Base-by-base conservation (phyloP, 1,140 invertebrate genomes). In the Drosophila nannoptera region DNA sequence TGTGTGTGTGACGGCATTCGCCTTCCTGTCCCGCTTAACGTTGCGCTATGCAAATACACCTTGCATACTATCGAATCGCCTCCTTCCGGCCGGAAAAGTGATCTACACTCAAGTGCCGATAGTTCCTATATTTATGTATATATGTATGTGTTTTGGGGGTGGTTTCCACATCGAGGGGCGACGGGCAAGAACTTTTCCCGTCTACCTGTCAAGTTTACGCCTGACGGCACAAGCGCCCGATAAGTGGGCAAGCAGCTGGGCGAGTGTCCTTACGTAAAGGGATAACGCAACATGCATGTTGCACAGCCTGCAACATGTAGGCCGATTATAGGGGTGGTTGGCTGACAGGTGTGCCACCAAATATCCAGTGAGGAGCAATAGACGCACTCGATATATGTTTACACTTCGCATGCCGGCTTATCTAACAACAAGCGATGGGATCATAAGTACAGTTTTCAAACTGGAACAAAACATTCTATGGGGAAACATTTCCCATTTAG, bases 141-240 rank as follows among this genome's bases (percentile, higher is more conserved):
- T 9, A 9, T 12, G 12, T 38, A 8, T 9, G 1, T 12, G 12
- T 0, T 43, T 68, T 56, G 45, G 74, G 74, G 74, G 75, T 63
- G 69, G 46, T 66, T 52, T 49, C 35, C 14, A 60, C 33, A 35
- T 48, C 4, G 43, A 56, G 43, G 54, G 16, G 22, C 22, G 22
- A 22, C 22, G 22, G 58, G 66, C 53, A 50, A 40, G 32, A 76
- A 83, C 69, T 83, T 83, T 83, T 80, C 73, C 66, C 49, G 49
- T 63, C 48, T 86, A 83, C 80, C 81, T 83, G 80, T 84, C 77
- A 84, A 84, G 81, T 84, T 84, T 86, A 80, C 73, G 81, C 81
- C 81, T 86, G 80, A 84, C 64, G 53, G 70, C 70, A 53, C 70
- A 68, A 69, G 68, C 78, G 49, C 50, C 69, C 49, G 76, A 75